Conservation (phyloP, 2,113 vertebrate genomes). For the Pycnonotus jocosus region DNA sequence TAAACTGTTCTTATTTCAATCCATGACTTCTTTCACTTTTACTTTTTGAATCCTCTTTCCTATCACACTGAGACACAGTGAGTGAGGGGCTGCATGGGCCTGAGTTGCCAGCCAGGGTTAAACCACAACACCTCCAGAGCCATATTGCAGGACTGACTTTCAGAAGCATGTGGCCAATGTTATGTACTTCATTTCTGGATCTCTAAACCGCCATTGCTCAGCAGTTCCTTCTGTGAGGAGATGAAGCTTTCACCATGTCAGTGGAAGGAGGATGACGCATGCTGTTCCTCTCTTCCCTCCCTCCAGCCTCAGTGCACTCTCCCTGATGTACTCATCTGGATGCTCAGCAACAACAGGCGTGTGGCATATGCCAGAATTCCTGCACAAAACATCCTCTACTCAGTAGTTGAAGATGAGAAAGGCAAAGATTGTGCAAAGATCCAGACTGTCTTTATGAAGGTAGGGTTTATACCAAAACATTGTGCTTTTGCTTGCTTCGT, state of each 20-base stretch:
- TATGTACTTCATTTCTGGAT: background rate
- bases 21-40: background rate
- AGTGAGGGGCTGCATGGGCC: background rate
- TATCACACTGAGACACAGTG: background rate
- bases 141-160: background rate
- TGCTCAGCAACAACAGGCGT: slow-evolving; percentile 78
- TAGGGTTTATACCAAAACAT: background rate
- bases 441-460: slow-evolving; percentile 87
- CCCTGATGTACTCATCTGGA: slow-evolving; percentile 89
- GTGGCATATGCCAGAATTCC: slow-evolving; percentile 85
- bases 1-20: background rate
- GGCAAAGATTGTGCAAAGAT: slow-evolving; percentile 88
- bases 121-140: background rate
- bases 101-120: background rate
- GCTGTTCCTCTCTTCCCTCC: background rate
- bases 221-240: background rate
- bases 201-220: background rate
- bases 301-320: slow-evolving; percentile 87
- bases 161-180: background rate
- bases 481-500: background rate
- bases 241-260: background rate
- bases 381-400: slow-evolving; percentile 83
- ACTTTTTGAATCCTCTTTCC: background rate
- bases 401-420: slow-evolving; percentile 88
- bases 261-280: background rate